Percentiles rank a stretch among this genome's conserved stretches.
These are phyloP conservation scores for Oligia strigilis DNA, from an alignment of 2,888 invertebrate genomes.

Conservation along the genomic window DNA sequence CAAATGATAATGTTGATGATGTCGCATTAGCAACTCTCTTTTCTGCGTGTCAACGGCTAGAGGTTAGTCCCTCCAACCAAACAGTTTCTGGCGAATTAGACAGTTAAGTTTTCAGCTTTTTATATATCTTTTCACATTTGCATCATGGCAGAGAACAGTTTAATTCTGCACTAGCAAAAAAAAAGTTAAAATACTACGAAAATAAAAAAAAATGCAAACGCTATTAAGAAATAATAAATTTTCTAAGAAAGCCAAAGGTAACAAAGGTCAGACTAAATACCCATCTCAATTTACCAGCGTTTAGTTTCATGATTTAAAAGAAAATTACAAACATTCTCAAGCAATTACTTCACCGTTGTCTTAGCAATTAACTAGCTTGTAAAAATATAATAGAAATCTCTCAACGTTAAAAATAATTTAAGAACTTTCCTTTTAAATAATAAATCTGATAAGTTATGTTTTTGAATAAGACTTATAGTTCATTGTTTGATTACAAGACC, in stretches of 20 bases:
- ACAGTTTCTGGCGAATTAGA: not conserved
- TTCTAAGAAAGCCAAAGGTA: constrained; percentile 2
- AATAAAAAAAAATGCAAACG: not conserved
- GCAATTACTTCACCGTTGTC: not conserved
- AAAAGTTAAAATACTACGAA: not conserved
- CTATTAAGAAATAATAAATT: not conserved
- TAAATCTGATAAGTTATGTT: not conserved
- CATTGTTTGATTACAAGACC: not conserved
- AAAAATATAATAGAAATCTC: not conserved
- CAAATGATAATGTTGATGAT: not conserved
- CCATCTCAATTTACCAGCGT: not conserved
- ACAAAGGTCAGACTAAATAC: not conserved
- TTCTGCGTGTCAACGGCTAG: not conserved
- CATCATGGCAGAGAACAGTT: too few species aligned
- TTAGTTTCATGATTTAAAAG: not conserved
- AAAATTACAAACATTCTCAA: not conserved
- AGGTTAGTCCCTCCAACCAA: not conserved
- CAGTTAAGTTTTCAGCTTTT: not conserved
- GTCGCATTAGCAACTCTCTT: not conserved
- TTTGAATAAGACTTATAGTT: not conserved
- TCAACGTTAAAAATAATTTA: not conserved
- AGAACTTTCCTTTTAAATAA: not conserved
- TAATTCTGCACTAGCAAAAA: not conserved
- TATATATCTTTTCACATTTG: not conserved
- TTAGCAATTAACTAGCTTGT: not conserved